Conservation (phyloP, 2,888 invertebrate species). For the Eulithis testata region DNA sequence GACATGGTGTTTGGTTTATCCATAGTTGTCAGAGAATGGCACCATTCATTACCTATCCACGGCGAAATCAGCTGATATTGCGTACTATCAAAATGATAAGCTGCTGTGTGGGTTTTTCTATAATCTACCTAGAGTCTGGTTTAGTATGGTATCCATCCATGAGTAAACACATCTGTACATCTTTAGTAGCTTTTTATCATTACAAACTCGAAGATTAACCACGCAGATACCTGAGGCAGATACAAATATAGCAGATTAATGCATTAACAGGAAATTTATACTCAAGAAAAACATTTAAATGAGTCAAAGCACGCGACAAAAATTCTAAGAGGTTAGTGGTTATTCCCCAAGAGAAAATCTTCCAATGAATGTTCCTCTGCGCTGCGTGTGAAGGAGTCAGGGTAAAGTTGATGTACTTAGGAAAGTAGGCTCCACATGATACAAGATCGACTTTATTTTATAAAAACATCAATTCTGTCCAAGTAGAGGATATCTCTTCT, state of each 20-base stretch:
- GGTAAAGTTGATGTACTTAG: too few species aligned
- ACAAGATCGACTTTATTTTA: too few species aligned
- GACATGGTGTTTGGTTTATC: too few species aligned
- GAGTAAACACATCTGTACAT: slow-evolving; percentile 12
- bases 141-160: background rate
- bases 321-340: slow-evolving; percentile 8
- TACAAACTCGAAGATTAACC: slow-evolving; percentile 14
- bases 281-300: background rate
- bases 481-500: background rate
- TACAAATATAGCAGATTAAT: background rate
- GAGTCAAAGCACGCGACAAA: slow-evolving; percentile 11
- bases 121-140: background rate
- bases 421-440: too few species aligned
- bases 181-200: slow-evolving; percentile 10
- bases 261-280: background rate
- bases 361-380: background rate
- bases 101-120: background rate
- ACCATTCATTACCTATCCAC: background rate
- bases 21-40: too few species aligned
- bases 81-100: background rate
- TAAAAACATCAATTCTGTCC: too few species aligned
- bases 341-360: slow-evolving; percentile 1
- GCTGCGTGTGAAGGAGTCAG: background rate
- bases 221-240: slow-evolving; percentile 7
- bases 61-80: slow-evolving; percentile 7